Percentiles rank a stretch among this genome's conserved stretches.
Evolutionary conservation across 2,797 vertebrate genomes (phyloP).

Genomic region (Balearica regulorum): DNA sequence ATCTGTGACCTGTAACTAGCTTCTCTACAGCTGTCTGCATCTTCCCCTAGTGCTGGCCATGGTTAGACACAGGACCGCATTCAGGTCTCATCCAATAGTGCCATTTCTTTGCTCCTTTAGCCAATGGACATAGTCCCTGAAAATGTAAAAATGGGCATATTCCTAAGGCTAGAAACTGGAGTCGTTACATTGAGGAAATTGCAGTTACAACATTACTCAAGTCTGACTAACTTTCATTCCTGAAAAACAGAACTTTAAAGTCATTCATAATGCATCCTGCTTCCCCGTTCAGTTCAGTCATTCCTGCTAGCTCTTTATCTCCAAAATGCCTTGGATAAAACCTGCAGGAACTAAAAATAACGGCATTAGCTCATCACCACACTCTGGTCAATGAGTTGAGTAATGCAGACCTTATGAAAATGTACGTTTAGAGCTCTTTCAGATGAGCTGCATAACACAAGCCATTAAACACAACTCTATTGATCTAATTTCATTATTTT

Average conservation of each 20-base stretch:
- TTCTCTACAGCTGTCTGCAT: not conserved
- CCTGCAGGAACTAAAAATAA: conserved; percentile 53
- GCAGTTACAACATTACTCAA: not conserved
- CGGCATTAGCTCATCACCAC: conserved; percentile 55
- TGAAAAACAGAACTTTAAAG: conserved; percentile 20
- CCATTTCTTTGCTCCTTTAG: not conserved
- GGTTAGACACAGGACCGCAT: not conserved
- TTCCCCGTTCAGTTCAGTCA: not conserved
- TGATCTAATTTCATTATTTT: conserved; percentile 66
- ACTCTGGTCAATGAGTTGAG: conserved; percentile 62
- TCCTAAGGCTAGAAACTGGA: not conserved
- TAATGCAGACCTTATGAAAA: conserved; percentile 66
- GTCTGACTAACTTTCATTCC: not conserved
- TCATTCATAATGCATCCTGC: not conserved
- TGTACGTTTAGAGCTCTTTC: conserved; percentile 23
- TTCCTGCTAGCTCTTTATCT: conserved; percentile 39
- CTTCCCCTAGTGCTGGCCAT: not conserved
- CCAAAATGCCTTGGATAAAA: not conserved
- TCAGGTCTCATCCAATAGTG: not conserved
- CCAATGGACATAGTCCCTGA: not conserved
- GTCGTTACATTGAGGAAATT: not conserved
- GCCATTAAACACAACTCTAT: conserved; percentile 59
- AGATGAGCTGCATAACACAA: conserved; percentile 58
- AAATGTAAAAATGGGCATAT: not conserved
- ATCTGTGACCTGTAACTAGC: not conserved